phyloP scores from a whole-genome alignment of 2,797 vertebrate genomes.

The Scomberomorus guttatus region DNA sequence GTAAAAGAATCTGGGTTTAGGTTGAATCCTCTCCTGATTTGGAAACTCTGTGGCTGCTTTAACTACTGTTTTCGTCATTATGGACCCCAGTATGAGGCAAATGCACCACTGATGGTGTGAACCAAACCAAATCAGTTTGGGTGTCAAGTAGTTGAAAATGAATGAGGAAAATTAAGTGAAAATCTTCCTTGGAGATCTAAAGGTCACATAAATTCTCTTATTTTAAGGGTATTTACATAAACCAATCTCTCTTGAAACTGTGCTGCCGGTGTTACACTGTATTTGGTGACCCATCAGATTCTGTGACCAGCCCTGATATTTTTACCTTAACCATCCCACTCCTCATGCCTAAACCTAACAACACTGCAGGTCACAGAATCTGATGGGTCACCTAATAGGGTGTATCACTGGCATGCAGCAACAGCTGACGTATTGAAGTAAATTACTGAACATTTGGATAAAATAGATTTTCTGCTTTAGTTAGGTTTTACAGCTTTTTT shows the following conservation, averaged over 20 bases:
- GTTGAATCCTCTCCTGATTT: background rate
- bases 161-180: background rate
- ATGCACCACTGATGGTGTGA: background rate
- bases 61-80: background rate
- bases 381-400: no score
- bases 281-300: no score
- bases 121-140: background rate
- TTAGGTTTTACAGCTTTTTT: background rate
- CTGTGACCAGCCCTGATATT: no score
- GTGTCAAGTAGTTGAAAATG: no score
- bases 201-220: background rate
- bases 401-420: no score
- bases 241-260: background rate
- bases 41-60: background rate
- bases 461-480: background rate
- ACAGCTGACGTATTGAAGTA: background rate
- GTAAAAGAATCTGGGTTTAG: background rate
- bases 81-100: background rate
- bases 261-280: no score
- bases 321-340: no score
- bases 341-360: no score
- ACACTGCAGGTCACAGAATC: no score
- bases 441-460: background rate
- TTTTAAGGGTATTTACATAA: background rate
- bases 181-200: background rate